Evolutionary conservation across 2,888 invertebrate genomes (phyloP), one percentile per base, ranked within the genome.

Genomic region (Marronus borbonicus): DNA sequence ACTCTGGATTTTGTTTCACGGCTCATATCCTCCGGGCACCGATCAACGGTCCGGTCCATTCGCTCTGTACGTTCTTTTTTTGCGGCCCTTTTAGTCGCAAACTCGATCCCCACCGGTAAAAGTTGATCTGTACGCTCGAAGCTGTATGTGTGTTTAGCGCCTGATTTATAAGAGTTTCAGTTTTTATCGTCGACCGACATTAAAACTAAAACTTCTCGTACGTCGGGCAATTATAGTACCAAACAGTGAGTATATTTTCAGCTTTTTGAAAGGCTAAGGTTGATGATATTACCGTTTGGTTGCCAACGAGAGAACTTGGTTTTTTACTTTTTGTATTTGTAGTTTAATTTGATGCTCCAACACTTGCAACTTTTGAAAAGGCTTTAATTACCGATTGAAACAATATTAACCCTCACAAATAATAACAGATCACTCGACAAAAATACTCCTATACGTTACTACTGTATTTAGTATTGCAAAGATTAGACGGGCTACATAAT

Each of bases 1-100:
- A 69, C 72, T 72, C 75, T 66, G 79, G 75, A 79, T 69, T 80
- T 78, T 81, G 79, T 80, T 82, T 81, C 81, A 82, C 82, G 81
- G 80, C 80, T 79, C 82, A 81, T 82, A 82, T 81, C 82, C 82
- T 78, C 62, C 79, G 79, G 80, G 79, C 76, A 80, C 76, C 79
- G 76, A 76, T 79, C 80, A 31, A 64, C 72, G 44, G 60, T 74
- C 44, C 72, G 44, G 60, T 74, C 44, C 31, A 74, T 74, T 60
- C 60, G 44, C 44, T 62, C 12, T 60, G n/a, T 49, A 44, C 12
- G 39, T 70, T 17, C 12, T 49, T 55, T 74, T 74, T 55, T 36
- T 36, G 31, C 7, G 31, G 24, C 39, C 60, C 44, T 36, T 74
- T 74, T 28, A 49, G 60, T n/a, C 20, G 39, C 24, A 36, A 60